These are phyloP conservation scores for Numenius phaeopus DNA, from an alignment of 2,797 vertebrate genomes.

Conservation along the genomic window DNA sequence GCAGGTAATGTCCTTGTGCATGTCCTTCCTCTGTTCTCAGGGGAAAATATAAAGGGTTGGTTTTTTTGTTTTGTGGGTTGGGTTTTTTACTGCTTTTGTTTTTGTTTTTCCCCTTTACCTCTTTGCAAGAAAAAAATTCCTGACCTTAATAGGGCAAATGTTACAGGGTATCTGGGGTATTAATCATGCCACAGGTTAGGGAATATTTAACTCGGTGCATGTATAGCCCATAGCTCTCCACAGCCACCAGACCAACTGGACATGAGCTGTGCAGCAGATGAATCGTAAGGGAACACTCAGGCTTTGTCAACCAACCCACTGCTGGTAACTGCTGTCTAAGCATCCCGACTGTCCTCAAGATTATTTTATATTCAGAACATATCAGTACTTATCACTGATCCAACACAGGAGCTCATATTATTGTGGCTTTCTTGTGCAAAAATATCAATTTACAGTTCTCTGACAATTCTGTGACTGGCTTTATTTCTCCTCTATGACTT, in stretches of 20 bases:
- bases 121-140: background rate
- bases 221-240: background rate
- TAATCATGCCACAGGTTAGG: background rate
- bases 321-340: background rate
- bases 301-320: background rate
- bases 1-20: fast-evolving
- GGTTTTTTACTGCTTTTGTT: background rate
- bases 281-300: background rate
- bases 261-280: fast-evolving
- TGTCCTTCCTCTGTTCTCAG: background rate
- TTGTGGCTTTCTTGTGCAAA: fast-evolving
- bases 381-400: background rate
- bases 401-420: background rate
- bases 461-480: background rate
- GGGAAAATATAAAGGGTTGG: background rate
- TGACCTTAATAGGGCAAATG: background rate
- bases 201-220: background rate
- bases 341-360: background rate
- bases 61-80: background rate
- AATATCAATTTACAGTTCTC: background rate
- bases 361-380: background rate
- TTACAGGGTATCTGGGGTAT: background rate
- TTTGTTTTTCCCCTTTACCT: background rate
- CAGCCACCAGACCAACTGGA: background rate
- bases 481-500: background rate